A percentile compares a stretch with the other conserved stretches of the same genome.
Conservation (phyloP, 2,888 invertebrate species). For the Epinotia ramella region DNA sequence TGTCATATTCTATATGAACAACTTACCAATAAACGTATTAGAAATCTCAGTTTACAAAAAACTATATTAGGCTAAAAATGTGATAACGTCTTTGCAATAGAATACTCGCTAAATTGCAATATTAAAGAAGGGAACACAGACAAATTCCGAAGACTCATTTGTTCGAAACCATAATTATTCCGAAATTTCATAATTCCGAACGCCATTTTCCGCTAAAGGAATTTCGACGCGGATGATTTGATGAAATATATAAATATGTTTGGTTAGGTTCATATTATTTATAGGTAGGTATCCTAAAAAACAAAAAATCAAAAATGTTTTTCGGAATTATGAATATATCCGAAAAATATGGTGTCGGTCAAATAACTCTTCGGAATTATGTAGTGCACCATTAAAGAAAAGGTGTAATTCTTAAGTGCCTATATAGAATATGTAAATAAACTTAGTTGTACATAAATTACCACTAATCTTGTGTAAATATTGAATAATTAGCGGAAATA, state of each 20-base stretch:
- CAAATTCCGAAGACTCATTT: too few species aligned
- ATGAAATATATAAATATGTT: too few species aligned
- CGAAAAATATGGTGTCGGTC: too few species aligned
- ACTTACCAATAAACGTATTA: conserved; percentile 27
- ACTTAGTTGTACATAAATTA: conserved; percentile 47
- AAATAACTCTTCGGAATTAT: too few species aligned
- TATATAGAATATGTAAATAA: conserved; percentile 51
- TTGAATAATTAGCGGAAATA: conserved; percentile 50
- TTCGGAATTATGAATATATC: too few species aligned
- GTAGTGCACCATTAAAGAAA: conserved; percentile 17
- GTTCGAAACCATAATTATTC: too few species aligned
- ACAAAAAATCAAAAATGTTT: too few species aligned
- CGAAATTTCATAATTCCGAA: too few species aligned
- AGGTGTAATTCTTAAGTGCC: conserved; percentile 64
- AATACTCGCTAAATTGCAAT: conserved; percentile 59
- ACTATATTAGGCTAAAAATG: conserved; percentile 44
- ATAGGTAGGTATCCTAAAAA: too few species aligned
- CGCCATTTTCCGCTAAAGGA: too few species aligned
- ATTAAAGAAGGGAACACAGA: conserved; percentile 47
- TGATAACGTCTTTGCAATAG: conserved; percentile 48
- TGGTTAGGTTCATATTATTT: too few species aligned
- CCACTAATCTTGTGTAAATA: conserved; percentile 42
- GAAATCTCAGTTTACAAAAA: conserved; percentile 19
- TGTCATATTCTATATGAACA: conserved; percentile 29
- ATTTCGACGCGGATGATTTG: too few species aligned